A percentile compares a stretch with the other conserved stretches of the same genome.
Evolutionary conservation across 2,888 invertebrate species (phyloP).

Genomic region (Hofmannophila pseudospretella): DNA sequence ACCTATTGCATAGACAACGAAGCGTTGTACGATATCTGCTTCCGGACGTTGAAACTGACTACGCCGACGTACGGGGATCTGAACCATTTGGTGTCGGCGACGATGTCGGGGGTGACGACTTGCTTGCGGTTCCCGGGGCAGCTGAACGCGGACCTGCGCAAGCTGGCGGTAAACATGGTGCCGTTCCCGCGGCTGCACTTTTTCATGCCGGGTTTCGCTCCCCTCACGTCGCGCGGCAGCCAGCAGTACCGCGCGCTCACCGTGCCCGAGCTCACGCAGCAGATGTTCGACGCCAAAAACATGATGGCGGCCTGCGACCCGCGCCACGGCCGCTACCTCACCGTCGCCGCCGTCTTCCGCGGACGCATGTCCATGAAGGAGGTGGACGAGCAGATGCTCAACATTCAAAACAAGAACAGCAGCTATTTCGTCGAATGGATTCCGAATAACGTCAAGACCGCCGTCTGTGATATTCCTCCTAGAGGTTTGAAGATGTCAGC

Average conservation of each 20-base stretch:
- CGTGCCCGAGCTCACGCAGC: constrained; percentile 92
- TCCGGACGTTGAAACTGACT: constrained; percentile 84
- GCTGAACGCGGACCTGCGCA: constrained; percentile 84
- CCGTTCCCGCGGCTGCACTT: constrained; percentile 86
- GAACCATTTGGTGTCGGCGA: constrained; percentile 73
- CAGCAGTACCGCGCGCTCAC: constrained; percentile 92
- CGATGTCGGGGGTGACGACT: constrained; percentile 68
- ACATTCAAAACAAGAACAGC: constrained; percentile 87
- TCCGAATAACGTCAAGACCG: constrained; percentile 88
- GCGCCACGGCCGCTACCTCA: constrained; percentile 91
- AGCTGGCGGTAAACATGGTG: constrained; percentile 65
- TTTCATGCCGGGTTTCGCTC: constrained; percentile 79
- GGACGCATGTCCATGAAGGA: constrained; percentile 97
- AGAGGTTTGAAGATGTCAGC: constrained; percentile 88
- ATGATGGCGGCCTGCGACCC: constrained; percentile 98
- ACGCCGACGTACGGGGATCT: constrained; percentile 88
- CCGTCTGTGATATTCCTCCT: constrained; percentile 88
- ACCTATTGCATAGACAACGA: constrained; percentile 86
- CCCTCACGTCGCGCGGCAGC: constrained; percentile 87
- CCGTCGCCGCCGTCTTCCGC: constrained; percentile 92
- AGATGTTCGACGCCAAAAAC: constrained; percentile 95
- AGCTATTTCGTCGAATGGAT: constrained; percentile 90
- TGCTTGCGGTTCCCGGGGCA: constrained; percentile 64
- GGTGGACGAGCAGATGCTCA: constrained; percentile 88
- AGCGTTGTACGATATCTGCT: constrained; percentile 87